Conservation (phyloP, 2,113 vertebrate genomes). For the Tychaedon coryphoeus region DNA sequence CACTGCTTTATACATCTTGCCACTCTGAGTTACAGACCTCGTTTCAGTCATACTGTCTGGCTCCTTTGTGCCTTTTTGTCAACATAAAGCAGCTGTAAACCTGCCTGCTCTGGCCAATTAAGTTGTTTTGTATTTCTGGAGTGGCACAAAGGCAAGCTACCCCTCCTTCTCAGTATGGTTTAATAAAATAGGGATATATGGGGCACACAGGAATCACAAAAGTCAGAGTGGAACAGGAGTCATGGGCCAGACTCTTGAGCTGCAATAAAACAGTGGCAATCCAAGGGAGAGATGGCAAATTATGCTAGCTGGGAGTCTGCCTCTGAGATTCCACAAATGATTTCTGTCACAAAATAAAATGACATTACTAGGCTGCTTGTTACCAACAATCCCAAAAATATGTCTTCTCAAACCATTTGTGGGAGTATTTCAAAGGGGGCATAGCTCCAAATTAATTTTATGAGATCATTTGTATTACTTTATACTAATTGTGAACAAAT, state of each 20-base stretch:
- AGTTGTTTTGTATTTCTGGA: slow-evolving; percentile 32
- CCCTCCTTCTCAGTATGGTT: background rate
- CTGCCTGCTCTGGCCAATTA: slow-evolving; percentile 26
- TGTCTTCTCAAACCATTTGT: background rate
- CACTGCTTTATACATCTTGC: background rate
- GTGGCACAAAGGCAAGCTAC: background rate
- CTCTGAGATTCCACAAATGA: background rate
- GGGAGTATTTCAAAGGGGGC: background rate
- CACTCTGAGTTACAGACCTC: background rate
- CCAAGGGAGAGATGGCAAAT: background rate
- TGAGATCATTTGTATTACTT: background rate
- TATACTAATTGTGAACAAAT: background rate
- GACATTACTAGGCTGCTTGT: background rate
- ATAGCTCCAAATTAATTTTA: background rate
- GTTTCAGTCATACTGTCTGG: background rate
- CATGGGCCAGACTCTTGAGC: background rate
- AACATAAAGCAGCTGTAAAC: slow-evolving; percentile 2
- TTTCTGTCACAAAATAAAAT: background rate
- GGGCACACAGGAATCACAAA: background rate
- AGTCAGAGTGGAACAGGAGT: background rate
- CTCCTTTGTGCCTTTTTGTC: slow-evolving; percentile 27
- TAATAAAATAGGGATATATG: slow-evolving; percentile 2
- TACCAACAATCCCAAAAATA: background rate
- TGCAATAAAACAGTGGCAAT: background rate
- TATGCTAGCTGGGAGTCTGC: background rate